Base-by-base conservation (phyloP, 2,888 invertebrate species). In the Ichneumoninae sp. region DNA sequence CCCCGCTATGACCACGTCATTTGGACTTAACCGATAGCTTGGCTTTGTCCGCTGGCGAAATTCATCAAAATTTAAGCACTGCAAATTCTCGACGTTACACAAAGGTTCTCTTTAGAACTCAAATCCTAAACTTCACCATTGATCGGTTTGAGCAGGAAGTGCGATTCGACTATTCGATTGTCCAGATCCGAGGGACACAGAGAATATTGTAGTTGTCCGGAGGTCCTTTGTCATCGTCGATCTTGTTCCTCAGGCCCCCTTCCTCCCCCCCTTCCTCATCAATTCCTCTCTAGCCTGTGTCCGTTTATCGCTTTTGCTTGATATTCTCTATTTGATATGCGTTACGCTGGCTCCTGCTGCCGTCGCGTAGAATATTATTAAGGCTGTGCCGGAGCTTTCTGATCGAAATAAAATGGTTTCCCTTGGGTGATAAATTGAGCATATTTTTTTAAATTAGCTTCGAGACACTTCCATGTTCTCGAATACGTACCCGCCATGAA, bases 121-220 rank as follows among this genome's bases (percentile, higher is more conserved):
- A 36, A 71, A 79, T 75, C 40, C 52, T 47, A 16, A 60, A 57
- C 30, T 77, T 36, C 47, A 22, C 33, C 30, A 44, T 65, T 47
- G 40, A 52, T 74, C 57, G 40, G 36, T 57, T 33, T 44, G 22
- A 81, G 63, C 63, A 50, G 70, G 44, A 77, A 81, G 60, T 50
- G 10, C 57, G 76, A 75, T 82, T 75, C 77, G 70, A 85, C 79
- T 82, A 44, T 68, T 50, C 70, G 60, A 22, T 54, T 54, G 44
- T 33, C 40, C 26, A 30, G 47, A 19, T 44, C 7, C 36, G 26
- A 47, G 30, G 52, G 26, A 30, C 52, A 54, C 52, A 75, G 75
- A 69, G 76, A 79, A 82, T 79, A 50, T 50, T 63, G 36, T 52
- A 36, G 47, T 30, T 54, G n/a, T 26, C 40, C 52, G 44, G 33